phyloP scores from a whole-genome alignment of 2,888 invertebrate genomes.

The Tortricodes alternella region DNA sequence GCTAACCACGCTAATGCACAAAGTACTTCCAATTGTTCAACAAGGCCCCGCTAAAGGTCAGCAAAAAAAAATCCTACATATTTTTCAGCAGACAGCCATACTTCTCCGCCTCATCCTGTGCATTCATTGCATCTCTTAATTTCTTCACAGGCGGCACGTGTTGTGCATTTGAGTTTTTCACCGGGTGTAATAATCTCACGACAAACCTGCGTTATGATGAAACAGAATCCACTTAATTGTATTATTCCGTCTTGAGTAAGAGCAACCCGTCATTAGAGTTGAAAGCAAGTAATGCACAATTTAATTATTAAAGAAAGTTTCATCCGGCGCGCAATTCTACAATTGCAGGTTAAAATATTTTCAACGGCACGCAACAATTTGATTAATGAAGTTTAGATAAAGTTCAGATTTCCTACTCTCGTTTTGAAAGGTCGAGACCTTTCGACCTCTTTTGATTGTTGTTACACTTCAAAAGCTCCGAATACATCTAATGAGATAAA shows the following conservation, averaged over 20 bases:
- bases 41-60: too few species aligned
- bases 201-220: conserved; percentile 19
- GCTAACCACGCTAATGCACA: too few species aligned
- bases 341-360: conserved; percentile 25
- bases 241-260: conserved; percentile 31
- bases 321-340: conserved; percentile 30
- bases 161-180: not conserved
- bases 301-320: conserved; percentile 34
- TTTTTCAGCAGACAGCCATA: too few species aligned
- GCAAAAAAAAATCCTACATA: too few species aligned
- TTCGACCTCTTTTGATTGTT: conserved; percentile 22
- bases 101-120: too few species aligned
- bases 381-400: conserved; percentile 33
- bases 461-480: conserved; percentile 12
- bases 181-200: conserved; percentile 15
- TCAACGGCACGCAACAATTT: conserved; percentile 28
- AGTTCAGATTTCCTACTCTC: conserved; percentile 17
- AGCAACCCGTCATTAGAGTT: conserved; percentile 33
- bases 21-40: too few species aligned
- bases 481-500: conserved; percentile 17
- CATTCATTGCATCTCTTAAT: not conserved
- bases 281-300: conserved; percentile 33
- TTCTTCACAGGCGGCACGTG: not conserved
- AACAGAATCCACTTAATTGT: conserved; percentile 31
- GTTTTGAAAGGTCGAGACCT: conserved; percentile 28